Evolutionary conservation across 2,888 invertebrate genomes (phyloP).

Genomic region (Ditylenchus weischeri): DNA sequence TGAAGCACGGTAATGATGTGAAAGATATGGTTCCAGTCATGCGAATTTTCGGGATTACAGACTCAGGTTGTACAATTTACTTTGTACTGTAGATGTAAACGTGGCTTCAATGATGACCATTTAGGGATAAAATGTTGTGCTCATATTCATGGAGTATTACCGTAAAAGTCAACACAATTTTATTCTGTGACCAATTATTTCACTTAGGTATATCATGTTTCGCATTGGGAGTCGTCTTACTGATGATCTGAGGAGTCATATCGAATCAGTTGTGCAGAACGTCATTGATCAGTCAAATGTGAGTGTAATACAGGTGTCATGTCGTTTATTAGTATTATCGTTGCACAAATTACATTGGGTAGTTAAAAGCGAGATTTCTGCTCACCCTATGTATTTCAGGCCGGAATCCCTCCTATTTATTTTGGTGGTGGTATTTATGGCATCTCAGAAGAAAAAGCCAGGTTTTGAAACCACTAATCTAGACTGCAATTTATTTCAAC

Average conservation of each 20-base stretch:
- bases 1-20: constrained; percentile 2
- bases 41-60: constrained; percentile 33
- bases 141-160: constrained; percentile 49
- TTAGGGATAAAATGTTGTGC: constrained; percentile 47
- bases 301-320: background rate
- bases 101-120: background rate
- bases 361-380: background rate
- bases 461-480: background rate
- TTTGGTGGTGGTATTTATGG: constrained; percentile 1
- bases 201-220: constrained; percentile 32
- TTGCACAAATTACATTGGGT: background rate
- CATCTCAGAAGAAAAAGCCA: constrained; percentile 8
- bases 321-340: too few species aligned
- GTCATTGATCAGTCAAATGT: constrained; percentile 16
- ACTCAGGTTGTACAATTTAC: constrained; percentile 14
- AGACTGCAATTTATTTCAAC: too few species aligned
- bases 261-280: constrained; percentile 9
- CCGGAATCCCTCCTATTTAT: background rate
- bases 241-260: background rate
- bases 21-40: constrained; percentile 23
- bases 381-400: background rate
- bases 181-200: too few species aligned
- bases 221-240: constrained; percentile 38
- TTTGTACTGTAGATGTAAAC: background rate
- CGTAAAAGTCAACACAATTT: constrained; percentile 21